Evolutionary conservation across 2,888 invertebrate species (phyloP).

Genomic region (Tenthredo scrophulariae): DNA sequence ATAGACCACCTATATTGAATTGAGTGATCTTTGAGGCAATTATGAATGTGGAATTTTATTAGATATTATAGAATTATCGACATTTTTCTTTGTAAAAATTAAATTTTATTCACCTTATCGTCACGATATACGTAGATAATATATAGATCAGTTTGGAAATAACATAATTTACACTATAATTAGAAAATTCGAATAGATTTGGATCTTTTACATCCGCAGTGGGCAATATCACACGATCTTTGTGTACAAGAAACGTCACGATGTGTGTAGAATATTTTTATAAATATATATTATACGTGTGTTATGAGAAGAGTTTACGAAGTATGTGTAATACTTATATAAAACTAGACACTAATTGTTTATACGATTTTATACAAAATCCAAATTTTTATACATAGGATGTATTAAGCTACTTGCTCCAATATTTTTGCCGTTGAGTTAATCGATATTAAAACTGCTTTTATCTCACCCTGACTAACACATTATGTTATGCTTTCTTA

Average conservation of each 20-base stretch:
- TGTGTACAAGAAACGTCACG: background rate
- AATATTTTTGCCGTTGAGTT: background rate
- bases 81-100: background rate
- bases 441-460: constrained; percentile 21
- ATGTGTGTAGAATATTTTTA: background rate
- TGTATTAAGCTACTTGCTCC: background rate
- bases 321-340: constrained; percentile 3
- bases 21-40: constrained; percentile 4
- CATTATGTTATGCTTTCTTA: constrained; percentile 16
- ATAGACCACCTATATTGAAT: background rate
- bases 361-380: background rate
- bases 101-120: background rate
- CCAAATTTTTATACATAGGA: background rate
- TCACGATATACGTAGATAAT: no score
- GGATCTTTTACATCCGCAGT: background rate
- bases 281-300: background rate
- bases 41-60: background rate
- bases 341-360: constrained; percentile 6
- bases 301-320: background rate
- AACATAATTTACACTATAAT: background rate
- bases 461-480: constrained; percentile 37
- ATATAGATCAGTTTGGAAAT: background rate
- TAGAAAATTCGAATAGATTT: background rate
- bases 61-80: background rate
- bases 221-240: background rate